Conservation (phyloP, 2,888 invertebrate genomes). For the Steinernema carpocapsae region DNA sequence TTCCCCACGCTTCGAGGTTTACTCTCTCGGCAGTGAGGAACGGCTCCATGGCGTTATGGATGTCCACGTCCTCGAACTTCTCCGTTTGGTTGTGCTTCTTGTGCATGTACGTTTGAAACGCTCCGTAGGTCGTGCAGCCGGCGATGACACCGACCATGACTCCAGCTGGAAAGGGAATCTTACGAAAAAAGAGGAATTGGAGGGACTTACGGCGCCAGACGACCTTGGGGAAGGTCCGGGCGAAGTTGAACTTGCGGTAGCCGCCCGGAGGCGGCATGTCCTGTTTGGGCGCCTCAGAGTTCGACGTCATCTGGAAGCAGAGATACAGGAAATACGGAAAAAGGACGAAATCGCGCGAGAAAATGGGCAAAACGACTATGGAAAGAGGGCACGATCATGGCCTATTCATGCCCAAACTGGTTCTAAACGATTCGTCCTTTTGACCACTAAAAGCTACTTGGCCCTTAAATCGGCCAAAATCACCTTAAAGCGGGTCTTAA, state of each 20-base stretch:
- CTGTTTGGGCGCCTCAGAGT: constrained; percentile 72
- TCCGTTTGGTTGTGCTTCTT: constrained; percentile 55
- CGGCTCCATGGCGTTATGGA: constrained; percentile 65
- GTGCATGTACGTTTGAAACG: constrained; percentile 47
- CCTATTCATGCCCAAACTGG: too few species aligned
- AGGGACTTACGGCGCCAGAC: constrained; percentile 64
- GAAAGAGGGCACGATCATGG: not conserved
- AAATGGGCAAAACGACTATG: not conserved
- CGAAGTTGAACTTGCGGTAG: constrained; percentile 77
- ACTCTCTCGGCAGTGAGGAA: constrained; percentile 67
- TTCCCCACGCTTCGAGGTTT: constrained; percentile 6
- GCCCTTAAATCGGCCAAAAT: too few species aligned
- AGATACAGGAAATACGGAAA: not conserved
- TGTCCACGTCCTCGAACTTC: constrained; percentile 66
- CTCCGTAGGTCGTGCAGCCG: constrained; percentile 54
- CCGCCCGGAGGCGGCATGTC: constrained; percentile 93
- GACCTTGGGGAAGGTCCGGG: constrained; percentile 68
- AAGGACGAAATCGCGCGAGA: not conserved
- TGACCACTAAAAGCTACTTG: too few species aligned
- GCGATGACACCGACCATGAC: constrained; percentile 51
- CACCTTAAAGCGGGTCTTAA: too few species aligned
- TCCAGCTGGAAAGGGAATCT: constrained; percentile 49
- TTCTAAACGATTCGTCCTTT: too few species aligned
- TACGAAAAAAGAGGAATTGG: not conserved
- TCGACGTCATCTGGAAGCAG: constrained; percentile 5